Conservation (phyloP, 2,797 vertebrate genomes). For the Distichodus sexfasciatus region DNA sequence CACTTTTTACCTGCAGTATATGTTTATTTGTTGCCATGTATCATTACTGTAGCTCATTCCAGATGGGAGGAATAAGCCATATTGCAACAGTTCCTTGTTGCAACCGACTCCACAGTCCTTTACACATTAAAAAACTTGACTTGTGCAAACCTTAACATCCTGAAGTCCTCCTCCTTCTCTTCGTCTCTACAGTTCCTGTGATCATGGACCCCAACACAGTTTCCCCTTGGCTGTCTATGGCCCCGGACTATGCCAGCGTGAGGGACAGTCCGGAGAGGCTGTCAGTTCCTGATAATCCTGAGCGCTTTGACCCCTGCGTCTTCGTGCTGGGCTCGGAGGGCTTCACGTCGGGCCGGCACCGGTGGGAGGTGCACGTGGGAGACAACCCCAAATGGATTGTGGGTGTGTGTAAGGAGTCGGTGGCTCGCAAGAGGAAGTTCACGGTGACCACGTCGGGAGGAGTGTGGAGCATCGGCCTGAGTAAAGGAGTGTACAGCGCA, state of each 20-base stretch:
- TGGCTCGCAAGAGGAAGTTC: slow-evolving; percentile 70
- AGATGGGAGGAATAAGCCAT: too few relatives aligned
- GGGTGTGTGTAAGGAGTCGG: slow-evolving; percentile 72
- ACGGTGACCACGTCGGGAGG: slow-evolving; percentile 68
- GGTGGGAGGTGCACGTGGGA: slow-evolving; percentile 79
- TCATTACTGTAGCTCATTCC: too few relatives aligned
- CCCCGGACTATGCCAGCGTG: slow-evolving; percentile 63
- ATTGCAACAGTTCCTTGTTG: too few relatives aligned
- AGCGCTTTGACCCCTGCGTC: slow-evolving; percentile 73
- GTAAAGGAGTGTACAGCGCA: slow-evolving; percentile 70
- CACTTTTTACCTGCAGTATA: too few relatives aligned
- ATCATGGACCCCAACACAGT: slow-evolving; percentile 69
- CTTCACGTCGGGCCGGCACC: slow-evolving; percentile 68
- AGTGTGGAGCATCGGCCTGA: slow-evolving; percentile 71
- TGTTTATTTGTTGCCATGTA: too few relatives aligned
- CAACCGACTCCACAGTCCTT: too few relatives aligned
- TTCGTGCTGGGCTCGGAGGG: slow-evolving; percentile 72
- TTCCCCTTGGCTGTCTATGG: slow-evolving; percentile 76
- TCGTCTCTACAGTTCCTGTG: slow-evolving; percentile 67
- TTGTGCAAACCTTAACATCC: not conserved
- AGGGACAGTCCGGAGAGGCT: slow-evolving; percentile 59
- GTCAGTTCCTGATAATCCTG: slow-evolving; percentile 49
- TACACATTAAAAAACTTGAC: too few relatives aligned
- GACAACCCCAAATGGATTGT: slow-evolving; percentile 78
- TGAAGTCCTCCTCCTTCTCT: too few relatives aligned